Base-by-base conservation (phyloP, 2,888 invertebrate genomes). In the Rotaria sp. region DNA sequence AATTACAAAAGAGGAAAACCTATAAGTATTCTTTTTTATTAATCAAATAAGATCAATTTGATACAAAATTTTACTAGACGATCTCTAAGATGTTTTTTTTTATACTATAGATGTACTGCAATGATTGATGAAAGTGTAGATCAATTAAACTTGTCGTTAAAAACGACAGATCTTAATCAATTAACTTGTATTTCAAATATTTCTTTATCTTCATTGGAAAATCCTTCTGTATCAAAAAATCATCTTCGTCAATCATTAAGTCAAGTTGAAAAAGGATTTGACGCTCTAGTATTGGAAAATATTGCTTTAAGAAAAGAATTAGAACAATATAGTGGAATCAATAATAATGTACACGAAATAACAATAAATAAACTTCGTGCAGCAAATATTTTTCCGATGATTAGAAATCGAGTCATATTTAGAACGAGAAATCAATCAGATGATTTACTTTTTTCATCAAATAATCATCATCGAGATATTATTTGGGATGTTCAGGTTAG, bases 261-360 rank as follows among this genome's bases (percentile, higher is more conserved):
- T 84, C 95, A 96, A 92, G 98, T 99, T 89, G 98, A 99, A 92
- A 96, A 96, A 91, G 99, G 99, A 91, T 98, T 98, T 92, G 98
- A 99, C 92, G 92, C 94, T 88, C n/a, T 85, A 13, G 75, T 41
- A 35, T 26, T 59, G 18, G 85, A 86, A 75, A 85, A 84, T 57
- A 30, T 50, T 30, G 52, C 74, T 50, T 45, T 85, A 38, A 52
- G 59, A 48, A 45, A 86, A 45, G 50, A 75, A 55, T 59, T 85
- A 45, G 45, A 85, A n/a, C 38, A 45, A 45, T 84, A 52, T 30
- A 38, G 35, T 41, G 30, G 85, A n/a, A 26, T 30, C 18, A 52
- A 15, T 38, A 24, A 75, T 8, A 41, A 41, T 41, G 8, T 8
- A 41, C 8, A 41, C 8, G 41, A 8, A 41, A 41, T 41, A 41